Conservation (phyloP, 2,888 invertebrate genomes). For the Lasius platythorax region DNA sequence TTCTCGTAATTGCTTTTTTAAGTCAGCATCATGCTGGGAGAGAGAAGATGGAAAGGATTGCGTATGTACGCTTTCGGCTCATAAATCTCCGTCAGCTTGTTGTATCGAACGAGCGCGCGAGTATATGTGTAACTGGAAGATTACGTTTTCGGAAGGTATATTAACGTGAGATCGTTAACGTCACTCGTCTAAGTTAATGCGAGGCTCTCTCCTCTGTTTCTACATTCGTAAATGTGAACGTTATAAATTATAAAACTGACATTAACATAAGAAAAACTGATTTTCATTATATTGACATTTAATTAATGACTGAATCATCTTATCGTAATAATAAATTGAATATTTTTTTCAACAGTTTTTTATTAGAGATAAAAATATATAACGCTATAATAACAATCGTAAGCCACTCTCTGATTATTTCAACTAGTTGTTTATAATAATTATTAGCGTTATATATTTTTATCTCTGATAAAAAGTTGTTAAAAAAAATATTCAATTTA, state of each 20-base stretch:
- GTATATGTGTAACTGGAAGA: constrained; percentile 39
- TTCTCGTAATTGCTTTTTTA: constrained; percentile 53
- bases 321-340: constrained; percentile 2
- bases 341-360: not conserved
- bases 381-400: not conserved
- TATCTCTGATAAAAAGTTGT: not conserved
- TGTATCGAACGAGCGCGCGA: constrained; percentile 34
- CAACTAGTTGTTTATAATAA: not conserved
- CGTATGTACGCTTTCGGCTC: constrained; percentile 27
- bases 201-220: not conserved
- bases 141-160: constrained; percentile 43
- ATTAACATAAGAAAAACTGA: not conserved
- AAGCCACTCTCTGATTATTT: not conserved
- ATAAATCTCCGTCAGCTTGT: constrained; percentile 48
- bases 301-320: constrained; percentile 2
- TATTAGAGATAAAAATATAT: not conserved
- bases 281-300: constrained; percentile 10
- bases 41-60: constrained; percentile 20
- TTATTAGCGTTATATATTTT: not conserved
- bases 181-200: constrained; percentile 25
- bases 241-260: not conserved
- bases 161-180: constrained; percentile 38
- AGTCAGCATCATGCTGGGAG: constrained; percentile 20
- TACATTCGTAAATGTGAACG: not conserved
- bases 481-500: constrained; percentile 2